A percentile compares a stretch with the other conserved stretches of the same genome.
Evolutionary conservation across 2,797 vertebrate species (phyloP).

Genomic region (Peromyscus nudipes): DNA sequence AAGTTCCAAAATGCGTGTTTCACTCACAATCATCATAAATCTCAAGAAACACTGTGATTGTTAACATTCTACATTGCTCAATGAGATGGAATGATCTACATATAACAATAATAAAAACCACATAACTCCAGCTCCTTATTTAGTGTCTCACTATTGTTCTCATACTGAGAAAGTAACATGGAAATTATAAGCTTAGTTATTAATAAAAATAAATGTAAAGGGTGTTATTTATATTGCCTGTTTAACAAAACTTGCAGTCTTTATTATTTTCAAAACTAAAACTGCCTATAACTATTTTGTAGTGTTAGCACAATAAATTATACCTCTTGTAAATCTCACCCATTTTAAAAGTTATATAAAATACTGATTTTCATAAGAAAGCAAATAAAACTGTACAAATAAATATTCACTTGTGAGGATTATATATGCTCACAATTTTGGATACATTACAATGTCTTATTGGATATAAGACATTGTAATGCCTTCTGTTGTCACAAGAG

Average conservation of each 20-base stretch:
- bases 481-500: not conserved
- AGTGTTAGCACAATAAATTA: not conserved
- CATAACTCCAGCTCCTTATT: not conserved
- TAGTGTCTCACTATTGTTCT: not conserved
- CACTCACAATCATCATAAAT: not conserved
- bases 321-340: not conserved
- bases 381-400: not conserved
- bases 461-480: not conserved
- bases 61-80: not conserved
- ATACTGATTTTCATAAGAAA: not conserved
- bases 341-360: not conserved
- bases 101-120: not conserved
- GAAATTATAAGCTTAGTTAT: not conserved
- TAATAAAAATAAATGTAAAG: not conserved
- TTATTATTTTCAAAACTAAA: not conserved
- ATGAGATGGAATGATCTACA: not conserved
- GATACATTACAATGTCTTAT: not conserved
- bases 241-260: not conserved
- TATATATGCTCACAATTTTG: not conserved
- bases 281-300: not conserved
- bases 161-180: not conserved
- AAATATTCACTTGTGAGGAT: not conserved
- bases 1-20: not conserved
- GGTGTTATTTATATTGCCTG: not conserved
- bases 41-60: not conserved